Percentiles rank a stretch among this genome's conserved stretches.
Evolutionary conservation across 1,140 invertebrate genomes (phyloP).

Genomic region (Cyrtorhinus lividipennis): DNA sequence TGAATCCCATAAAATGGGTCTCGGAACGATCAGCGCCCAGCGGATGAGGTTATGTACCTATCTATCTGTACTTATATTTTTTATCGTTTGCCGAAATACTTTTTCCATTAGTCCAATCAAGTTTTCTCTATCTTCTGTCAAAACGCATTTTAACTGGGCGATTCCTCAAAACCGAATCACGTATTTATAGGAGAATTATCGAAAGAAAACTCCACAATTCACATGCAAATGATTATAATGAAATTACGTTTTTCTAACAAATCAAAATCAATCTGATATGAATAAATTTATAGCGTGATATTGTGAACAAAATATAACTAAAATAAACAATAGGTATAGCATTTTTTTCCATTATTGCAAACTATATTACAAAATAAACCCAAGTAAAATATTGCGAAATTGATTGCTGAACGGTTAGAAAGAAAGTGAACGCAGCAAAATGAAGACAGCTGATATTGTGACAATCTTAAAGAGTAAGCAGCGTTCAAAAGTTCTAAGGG

Average conservation of each 20-base stretch:
- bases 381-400: background rate
- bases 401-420: background rate
- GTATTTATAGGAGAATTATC: too few species aligned
- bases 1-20: too few species aligned
- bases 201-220: too few species aligned
- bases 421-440: background rate
- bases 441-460: background rate
- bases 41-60: too few species aligned
- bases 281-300: background rate
- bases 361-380: background rate
- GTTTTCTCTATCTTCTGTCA: too few species aligned
- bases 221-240: constrained; percentile 8
- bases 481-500: background rate
- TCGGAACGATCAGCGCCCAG: too few species aligned
- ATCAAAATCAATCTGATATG: constrained; percentile 1
- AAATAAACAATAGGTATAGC: background rate
- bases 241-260: background rate
- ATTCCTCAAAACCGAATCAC: too few species aligned
- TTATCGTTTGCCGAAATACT: too few species aligned
- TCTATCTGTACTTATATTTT: too few species aligned
- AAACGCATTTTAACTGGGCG: too few species aligned
- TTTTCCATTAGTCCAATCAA: too few species aligned
- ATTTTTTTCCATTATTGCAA: background rate
- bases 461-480: too few species aligned
- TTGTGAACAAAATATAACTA: background rate